Base-by-base conservation (phyloP, 2,797 vertebrate species). In the Lutjanus argentimaculatus region DNA sequence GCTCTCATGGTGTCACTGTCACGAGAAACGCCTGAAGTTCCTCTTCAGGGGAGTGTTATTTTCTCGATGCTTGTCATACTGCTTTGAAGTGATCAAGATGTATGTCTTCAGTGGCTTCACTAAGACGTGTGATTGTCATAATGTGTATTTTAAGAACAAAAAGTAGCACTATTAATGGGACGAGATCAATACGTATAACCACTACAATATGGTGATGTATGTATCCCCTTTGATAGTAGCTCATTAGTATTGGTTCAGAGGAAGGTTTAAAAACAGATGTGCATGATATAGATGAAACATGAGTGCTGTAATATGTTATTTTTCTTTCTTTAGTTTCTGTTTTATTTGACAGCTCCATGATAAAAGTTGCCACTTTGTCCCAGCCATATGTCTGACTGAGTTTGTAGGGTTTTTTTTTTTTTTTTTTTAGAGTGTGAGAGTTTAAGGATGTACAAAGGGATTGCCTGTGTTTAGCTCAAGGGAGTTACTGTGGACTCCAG, bases 141-240 rank as follows among this genome's bases (percentile, higher is more conserved):
- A 73, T 80, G 21, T 78, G 65, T 77, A 69, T 84, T 84, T 82
- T 80, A 76, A 78, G 84, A 80, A 70, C 69, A 77, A 77, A 67
- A 80, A 43, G 46, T 36, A 17, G 57, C 30, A 15, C 67, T 76
- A 22, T 5, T 56, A 72, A 82, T 17, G 49, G 21, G 45, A 48
- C 65, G 40, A 68, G 67, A 74, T 79, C 64, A 53, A 52, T 72
- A 42, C n/a, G 68, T 40, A 13, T 61, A 67, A 16, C 46, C 59
- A 51, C 36, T 62, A 4, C 56, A 36, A 72, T 52, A 79, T 51
- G 69, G 8, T 75, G 15, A 72, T 80, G 36, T 55, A 8, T 55
- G 40, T 0, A 13, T 74, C 46, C 42, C n/a, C 73, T 70, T 79
- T 80, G 67, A 84, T 75, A 45, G 52, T 1, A 36, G 69, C 79